These are phyloP conservation scores for Thalassophryne amazonica DNA, from an alignment of 2,797 vertebrate genomes.

Conservation along the genomic window DNA sequence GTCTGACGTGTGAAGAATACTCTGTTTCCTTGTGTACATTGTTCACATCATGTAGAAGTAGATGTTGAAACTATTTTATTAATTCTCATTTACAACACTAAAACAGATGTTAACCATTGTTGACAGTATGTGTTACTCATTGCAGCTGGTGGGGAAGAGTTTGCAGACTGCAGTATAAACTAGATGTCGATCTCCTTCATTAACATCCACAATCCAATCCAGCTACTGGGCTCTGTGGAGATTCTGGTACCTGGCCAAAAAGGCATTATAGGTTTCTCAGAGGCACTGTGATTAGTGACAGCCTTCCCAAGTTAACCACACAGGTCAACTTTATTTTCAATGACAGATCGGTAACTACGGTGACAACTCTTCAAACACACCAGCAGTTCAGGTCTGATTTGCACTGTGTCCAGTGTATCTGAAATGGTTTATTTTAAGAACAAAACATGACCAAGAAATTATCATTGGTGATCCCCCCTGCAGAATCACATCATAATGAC, in stretches of 20 bases:
- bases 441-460: no score
- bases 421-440: no score
- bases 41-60: no score
- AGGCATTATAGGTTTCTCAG: conserved; percentile 24
- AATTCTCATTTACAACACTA: no score
- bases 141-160: not conserved
- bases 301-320: conserved; percentile 11
- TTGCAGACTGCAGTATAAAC: not conserved
- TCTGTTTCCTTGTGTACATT: no score
- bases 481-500: no score
- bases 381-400: conserved; percentile 1
- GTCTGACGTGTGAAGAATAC: no score
- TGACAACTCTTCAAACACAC: conserved; percentile 18
- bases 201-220: not conserved
- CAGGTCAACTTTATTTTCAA: conserved; percentile 20
- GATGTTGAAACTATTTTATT: no score
- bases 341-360: conserved; percentile 27
- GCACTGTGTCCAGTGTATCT: no score
- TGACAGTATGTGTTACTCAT: not conserved
- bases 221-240: not conserved
- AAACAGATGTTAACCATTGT: no score
- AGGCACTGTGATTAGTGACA: conserved; percentile 14
- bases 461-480: no score
- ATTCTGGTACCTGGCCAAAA: conserved; percentile 27
- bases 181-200: not conserved